Evolutionary conservation across 2,888 invertebrate species (phyloP), one percentile per base, ranked within the genome.

Genomic region (Antheraea assamensis): DNA sequence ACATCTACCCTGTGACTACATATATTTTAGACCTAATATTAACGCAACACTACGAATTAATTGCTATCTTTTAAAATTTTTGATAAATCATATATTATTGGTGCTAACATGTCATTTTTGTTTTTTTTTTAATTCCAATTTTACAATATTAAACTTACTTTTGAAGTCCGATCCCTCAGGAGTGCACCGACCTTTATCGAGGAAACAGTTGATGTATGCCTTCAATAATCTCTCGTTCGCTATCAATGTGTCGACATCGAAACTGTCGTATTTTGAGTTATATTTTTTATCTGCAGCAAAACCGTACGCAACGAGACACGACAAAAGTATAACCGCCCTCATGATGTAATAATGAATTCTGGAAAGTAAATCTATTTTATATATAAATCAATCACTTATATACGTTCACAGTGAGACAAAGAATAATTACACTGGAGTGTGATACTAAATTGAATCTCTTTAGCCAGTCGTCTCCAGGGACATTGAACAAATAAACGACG

Each of bases 131-230:
- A n/a, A 58, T 24, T 58, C 24, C 1, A 58, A 58, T 8, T 5
- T 58, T 13, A 1, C 13, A 24, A n/a, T 58, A 3, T 24, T 58
- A 58, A 64, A 95, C 96, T 96, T 91, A 97, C 97, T 95, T 95
- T 96, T 97, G 47, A 97, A 95, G 89, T 97, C 96, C 74, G 95
- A 90, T 81, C 96, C 97, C 86, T 97, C 97, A 7, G 97, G 95
- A 0, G 97, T 97, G 85, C 97, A 97, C 71, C 95, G 95, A 73
- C 96, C 96, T 78, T 94, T 94, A 10, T 96, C 96, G 80, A 97
- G 90, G 85, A 97, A 93, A 83, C 97, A 97, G 80, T 96, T 96
- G 77, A 97, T 92, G 83, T 97, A 97, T 73, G 96, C 96, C 79
- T 96, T 96, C 13, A 97, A 92, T 49, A 97, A 91, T 77, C 97